Evolutionary conservation across 2,888 invertebrate genomes (phyloP), one percentile per base, ranked within the genome.

Genomic region (Hirudinaria manillensis): DNA sequence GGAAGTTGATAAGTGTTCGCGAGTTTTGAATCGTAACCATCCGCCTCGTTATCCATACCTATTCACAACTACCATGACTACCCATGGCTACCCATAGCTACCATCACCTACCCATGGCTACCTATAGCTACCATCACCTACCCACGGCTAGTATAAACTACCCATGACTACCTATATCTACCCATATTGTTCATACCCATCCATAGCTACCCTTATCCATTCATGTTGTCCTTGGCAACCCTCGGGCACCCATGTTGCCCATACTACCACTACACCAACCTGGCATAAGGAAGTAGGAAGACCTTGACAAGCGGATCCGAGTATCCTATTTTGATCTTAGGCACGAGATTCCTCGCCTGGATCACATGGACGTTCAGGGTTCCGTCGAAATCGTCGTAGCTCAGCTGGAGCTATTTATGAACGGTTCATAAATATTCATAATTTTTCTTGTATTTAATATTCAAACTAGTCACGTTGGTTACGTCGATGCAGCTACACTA

Each of bases 271-370:
- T 4, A n/a, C 29, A 61, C n/a, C 61, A 16, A 89, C 88, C 86
- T 87, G 83, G 88, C 82, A 38, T 88, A 88, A 0, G 89, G 89
- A 67, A 89, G 83, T 51, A 89, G 83, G 80, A 88, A 88, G 76
- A 88, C 86, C 79, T 88, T 88, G 70, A 89, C 88, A 82, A 88
- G 89, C 21, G 89, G 88, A 82, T 89, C 89, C 19, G 89, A 88
- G 32, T 85, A 80, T 16, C 85, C 84, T 65, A 84, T 84, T 38
- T 86, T 82, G 76, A 85, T 85, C 77, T 84, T 83, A 13, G 85
- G 85, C 74, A 83, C 81, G 34, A 89, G 83, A 76, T 87, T 85
- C 70, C 87, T 82, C 1, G 89, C 89, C 77, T 87, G 85, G 29
- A 88, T 82, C 19, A 89, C 86, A 74, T 87, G 87, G n/a, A 89